Evolutionary conservation across 2,888 invertebrate genomes (phyloP).

Genomic region (Julus scandinavius): DNA sequence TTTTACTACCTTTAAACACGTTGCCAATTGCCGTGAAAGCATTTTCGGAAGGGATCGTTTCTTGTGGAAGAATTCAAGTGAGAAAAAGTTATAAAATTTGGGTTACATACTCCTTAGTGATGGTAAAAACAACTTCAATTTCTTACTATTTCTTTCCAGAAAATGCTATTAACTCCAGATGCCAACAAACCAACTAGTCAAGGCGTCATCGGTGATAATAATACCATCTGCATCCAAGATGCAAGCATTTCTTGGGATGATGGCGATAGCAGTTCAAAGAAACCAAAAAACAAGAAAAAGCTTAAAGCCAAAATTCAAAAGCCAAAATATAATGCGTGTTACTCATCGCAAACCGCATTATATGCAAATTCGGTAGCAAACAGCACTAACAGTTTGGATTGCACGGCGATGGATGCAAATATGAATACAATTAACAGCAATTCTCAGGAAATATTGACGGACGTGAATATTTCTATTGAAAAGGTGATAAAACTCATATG

Average conservation of each 20-base stretch:
- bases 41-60: constrained; percentile 54
- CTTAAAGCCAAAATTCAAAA: not conserved
- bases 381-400: constrained; percentile 25
- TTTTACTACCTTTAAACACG: constrained; percentile 53
- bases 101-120: not conserved
- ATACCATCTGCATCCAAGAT: constrained; percentile 69
- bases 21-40: constrained; percentile 55
- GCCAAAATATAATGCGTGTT: not conserved
- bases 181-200: constrained; percentile 67
- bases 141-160: not conserved
- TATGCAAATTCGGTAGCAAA: not conserved
- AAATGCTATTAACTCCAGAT: constrained; percentile 63
- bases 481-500: constrained; percentile 30
- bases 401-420: not conserved
- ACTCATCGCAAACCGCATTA: constrained; percentile 32
- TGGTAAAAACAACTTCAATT: not conserved
- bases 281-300: constrained; percentile 49
- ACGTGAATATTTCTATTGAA: constrained; percentile 51
- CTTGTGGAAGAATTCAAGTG: constrained; percentile 55
- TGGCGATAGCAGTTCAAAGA: constrained; percentile 6
- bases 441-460: not conserved
- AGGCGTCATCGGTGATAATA: constrained; percentile 67
- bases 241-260: constrained; percentile 68
- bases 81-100: not conserved
- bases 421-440: not conserved